phyloP scores from a whole-genome alignment of 2,888 invertebrate genomes.

The Cacoxenus indagator region DNA sequence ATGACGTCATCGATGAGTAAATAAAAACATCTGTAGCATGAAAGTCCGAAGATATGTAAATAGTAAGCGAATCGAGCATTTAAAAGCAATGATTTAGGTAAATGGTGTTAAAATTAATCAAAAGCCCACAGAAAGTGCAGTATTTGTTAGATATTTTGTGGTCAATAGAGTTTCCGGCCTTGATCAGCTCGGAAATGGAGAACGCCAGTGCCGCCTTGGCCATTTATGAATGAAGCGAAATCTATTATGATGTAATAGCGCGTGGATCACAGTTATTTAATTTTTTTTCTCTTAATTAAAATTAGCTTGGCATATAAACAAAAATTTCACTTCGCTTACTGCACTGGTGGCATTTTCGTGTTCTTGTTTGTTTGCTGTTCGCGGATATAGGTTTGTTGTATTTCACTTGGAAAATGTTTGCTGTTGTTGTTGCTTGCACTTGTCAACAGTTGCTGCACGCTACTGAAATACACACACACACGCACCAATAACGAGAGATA shows the following conservation, averaged over 20 bases:
- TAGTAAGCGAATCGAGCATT: constrained; percentile 19
- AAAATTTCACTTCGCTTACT: constrained; percentile 45
- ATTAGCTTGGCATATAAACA: constrained; percentile 19
- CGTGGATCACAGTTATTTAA: constrained; percentile 4
- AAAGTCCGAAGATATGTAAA: neutral
- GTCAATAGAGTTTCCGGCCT: neutral
- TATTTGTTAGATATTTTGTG: neutral
- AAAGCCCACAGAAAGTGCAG: neutral
- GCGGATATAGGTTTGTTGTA: neutral
- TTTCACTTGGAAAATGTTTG: constrained; percentile 48
- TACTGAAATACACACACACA: constrained; percentile 35
- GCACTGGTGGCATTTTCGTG: constrained; percentile 52
- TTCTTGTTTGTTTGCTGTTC: constrained; percentile 32
- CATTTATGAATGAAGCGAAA: neutral
- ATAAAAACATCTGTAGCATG: constrained; percentile 60
- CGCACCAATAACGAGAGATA: constrained; percentile 39
- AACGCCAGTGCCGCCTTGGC: too few relatives aligned
- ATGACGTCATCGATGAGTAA: constrained; percentile 57
- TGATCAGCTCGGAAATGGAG: neutral
- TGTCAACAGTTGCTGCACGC: constrained; percentile 37
- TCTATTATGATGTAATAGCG: constrained; percentile 46
- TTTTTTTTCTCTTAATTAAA: constrained; percentile 23
- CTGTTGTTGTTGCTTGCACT: neutral
- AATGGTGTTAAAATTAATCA: constrained; percentile 3
- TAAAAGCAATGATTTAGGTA: neutral